Conservation (phyloP, 2,797 vertebrate genomes). For the Apogon talboti region DNA sequence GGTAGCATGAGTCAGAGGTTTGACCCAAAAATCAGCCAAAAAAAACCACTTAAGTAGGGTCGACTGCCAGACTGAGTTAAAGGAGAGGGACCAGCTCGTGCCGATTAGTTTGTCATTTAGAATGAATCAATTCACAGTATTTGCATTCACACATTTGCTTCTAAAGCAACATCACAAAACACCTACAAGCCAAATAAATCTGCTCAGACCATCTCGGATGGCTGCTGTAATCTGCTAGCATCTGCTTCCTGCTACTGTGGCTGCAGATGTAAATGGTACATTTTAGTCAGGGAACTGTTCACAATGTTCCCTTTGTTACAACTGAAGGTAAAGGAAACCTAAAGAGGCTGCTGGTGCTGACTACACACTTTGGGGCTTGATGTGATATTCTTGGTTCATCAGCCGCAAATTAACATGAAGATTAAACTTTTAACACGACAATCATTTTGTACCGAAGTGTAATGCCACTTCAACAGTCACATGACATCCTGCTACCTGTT, state of each 20-base stretch:
- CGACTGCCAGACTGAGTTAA: constrained; percentile 18
- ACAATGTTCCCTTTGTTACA: constrained; percentile 20
- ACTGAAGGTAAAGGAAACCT: not conserved
- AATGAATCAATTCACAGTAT: constrained; percentile 62
- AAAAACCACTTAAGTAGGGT: not conserved
- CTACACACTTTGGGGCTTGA: constrained; percentile 5
- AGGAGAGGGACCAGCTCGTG: constrained; percentile 23
- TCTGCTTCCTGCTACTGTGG: constrained; percentile 29
- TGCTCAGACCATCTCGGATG: constrained; percentile 24
- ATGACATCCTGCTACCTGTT: constrained; percentile 26
- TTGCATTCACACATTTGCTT: constrained; percentile 54
- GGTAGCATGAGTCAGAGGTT: constrained; percentile 35
- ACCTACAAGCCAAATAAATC: not conserved
- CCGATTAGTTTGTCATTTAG: constrained; percentile 19
- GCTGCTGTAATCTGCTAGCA: constrained; percentile 2
- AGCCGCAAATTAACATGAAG: constrained; percentile 15
- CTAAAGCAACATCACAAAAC: constrained; percentile 39
- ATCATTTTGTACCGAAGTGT: constrained; percentile 42
- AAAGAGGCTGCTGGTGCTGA: constrained; percentile 19
- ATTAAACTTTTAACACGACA: constrained; percentile 26
- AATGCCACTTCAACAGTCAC: constrained; percentile 31
- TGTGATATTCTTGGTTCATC: constrained; percentile 2
- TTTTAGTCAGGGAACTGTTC: constrained; percentile 23
- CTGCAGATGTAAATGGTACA: not conserved
- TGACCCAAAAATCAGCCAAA: constrained; percentile 21